Base-by-base conservation (phyloP, 1,140 invertebrate genomes). In the Drosophila funebris region DNA sequence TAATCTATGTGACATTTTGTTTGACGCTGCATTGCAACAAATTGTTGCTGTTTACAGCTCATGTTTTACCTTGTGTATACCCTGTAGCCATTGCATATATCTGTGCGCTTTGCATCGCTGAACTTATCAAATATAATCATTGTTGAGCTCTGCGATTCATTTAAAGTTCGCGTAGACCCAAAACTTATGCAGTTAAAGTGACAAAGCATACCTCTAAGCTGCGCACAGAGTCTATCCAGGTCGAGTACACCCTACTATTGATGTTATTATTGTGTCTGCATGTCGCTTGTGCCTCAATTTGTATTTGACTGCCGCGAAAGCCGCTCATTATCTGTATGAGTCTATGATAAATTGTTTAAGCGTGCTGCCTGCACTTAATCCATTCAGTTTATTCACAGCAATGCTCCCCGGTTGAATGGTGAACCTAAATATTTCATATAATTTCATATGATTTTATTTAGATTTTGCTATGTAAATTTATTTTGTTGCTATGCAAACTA, bases 1-100 rank as follows among this genome's bases (percentile, higher is more conserved):
- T 84, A 84, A 84, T 85, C 77, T 87, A 54, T 81, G 66, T 72
- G 70, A 84, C 73, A 84, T 87, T 81, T 67, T 53, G 54, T 81
- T 67, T 43, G 41, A 43, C 44, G 58, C 56, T 64, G 68, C 69
- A 72, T 52, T 72, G 73, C 73, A 33, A 72, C 69, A 67, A 73
- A 66, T 75, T 72, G 68, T 66, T 27, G 63, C 29, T 39, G 24
- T 48, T 14, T 29, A 29, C 29, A 48, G 8, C 3, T 36, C n/a
- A n/a, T 36, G 33, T 36, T 29, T 4, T n/a, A 22, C 1, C 8
- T 22, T 18, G 14, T 20, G n/a, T 46, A 61, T 61, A 61, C 43
- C 41, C 54, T 57, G 22, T 16, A 41, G 14, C 14, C 3, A 56
- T 0, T 2, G 14, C 9, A 43, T 16, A 11, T 4, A 20, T 14